These are phyloP conservation scores for Aelia acuminata DNA, from an alignment of 2,888 invertebrate species.

Conservation along the genomic window DNA sequence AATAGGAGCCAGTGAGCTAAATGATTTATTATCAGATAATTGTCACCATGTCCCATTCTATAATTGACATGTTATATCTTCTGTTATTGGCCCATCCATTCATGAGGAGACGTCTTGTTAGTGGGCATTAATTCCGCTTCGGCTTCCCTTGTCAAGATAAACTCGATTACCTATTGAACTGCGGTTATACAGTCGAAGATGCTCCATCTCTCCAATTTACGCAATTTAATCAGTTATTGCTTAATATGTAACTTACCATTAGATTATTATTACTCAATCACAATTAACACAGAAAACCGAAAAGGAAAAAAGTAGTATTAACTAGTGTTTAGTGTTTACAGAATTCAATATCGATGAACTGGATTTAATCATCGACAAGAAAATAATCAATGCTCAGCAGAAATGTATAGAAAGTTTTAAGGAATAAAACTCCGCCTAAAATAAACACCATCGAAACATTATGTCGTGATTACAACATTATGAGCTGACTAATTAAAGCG, in stretches of 20 bases:
- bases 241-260: neutral
- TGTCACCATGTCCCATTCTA: neutral
- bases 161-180: conserved; percentile 17
- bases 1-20: conserved; percentile 12
- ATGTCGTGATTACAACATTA: neutral
- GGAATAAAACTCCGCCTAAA: neutral
- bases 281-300: too few species aligned
- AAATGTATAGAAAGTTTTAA: neutral
- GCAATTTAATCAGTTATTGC: neutral
- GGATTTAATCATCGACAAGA: neutral
- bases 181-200: neutral
- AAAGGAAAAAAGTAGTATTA: too few species aligned
- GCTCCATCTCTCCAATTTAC: neutral
- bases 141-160: conserved; percentile 20
- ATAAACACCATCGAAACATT: neutral
- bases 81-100: conserved; percentile 42
- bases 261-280: neutral
- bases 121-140: conserved; percentile 22
- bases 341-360: neutral
- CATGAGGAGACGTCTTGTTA: conserved; percentile 36
- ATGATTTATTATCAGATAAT: conserved; percentile 43
- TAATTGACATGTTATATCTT: conserved; percentile 47
- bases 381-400: neutral
- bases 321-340: neutral
- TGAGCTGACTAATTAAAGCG: neutral